Evolutionary conservation across 2,888 invertebrate species (phyloP), one percentile per base, ranked within the genome.

Genomic region (Neoascia interrupta): DNA sequence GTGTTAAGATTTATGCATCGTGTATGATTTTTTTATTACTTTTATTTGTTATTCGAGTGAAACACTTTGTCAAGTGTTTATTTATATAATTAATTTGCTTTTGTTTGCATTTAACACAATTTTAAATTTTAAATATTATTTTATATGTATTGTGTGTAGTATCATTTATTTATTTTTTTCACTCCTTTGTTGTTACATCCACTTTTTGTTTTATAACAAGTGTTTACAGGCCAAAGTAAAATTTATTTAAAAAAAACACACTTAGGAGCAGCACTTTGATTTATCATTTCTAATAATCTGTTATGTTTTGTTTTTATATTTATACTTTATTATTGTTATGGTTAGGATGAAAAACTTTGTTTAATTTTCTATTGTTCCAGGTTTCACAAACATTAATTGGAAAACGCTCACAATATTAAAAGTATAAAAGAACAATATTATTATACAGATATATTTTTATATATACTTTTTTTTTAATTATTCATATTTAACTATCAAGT

Each of bases 21-120:
- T 45, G 54, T 51, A 43, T 43, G n/a, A n/a, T 43, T 60, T 60
- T 26, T 60, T 45, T 61, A 81, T 81, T 80, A 51, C 43, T 68
- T 63, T 72, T 53, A 19, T 43, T 68, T 82, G 66, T 51, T 37
- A 49, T 72, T 81, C 72, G 80, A 82, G 66, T 82, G 54, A 75
- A 84, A 84, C 49, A 63, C 72, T 56, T 28, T 45, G 11, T 15
- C 64, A 49, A 49, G 47, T 47, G 47, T 64, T 39, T 37, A 31
- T 63, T 56, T 56, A 11, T n/a, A n/a, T n/a, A n/a, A n/a, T n/a
- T n/a, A n/a, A n/a, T n/a, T n/a, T n/a, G n/a, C 49, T 31, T 63
- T 70, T 60, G 28, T 26, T 47, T n/a, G n/a, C 41, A 34, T 31
- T 56, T 43, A 64, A 72, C 64, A 72, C 37, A 41, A 49, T 43